These are phyloP conservation scores for Pluvianellus socialis DNA, from an alignment of 2,113 vertebrate species.

Conservation along the genomic window DNA sequence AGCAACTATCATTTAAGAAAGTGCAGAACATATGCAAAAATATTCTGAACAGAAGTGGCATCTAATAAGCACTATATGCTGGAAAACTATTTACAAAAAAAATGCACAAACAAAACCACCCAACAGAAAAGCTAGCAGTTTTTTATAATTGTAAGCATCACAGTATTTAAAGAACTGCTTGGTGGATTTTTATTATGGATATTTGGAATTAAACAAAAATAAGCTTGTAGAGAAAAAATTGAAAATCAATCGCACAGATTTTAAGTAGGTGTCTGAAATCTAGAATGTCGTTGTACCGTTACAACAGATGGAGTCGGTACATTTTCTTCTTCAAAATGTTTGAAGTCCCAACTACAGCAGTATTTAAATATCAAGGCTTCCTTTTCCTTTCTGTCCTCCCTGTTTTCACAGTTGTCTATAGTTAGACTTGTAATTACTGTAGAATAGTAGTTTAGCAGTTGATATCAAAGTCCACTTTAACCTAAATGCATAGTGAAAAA, in stretches of 20 bases:
- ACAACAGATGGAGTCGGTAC: constrained; percentile 34
- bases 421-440: not conserved
- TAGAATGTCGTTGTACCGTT: constrained; percentile 29
- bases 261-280: constrained; percentile 70
- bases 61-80: not conserved
- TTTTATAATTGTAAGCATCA: not conserved
- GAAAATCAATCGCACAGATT: constrained; percentile 49
- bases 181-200: not conserved
- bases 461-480: not conserved
- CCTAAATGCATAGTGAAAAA: not conserved
- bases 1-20: not conserved
- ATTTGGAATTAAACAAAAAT: constrained; percentile 24
- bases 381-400: not conserved
- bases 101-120: not conserved
- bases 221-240: not conserved
- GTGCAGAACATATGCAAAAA: not conserved
- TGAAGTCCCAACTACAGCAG: not conserved
- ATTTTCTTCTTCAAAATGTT: constrained; percentile 8
- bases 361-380: constrained; percentile 1
- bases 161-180: not conserved
- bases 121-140: not conserved
- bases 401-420: not conserved
- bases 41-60: not conserved
- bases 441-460: not conserved
- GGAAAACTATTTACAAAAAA: not conserved